These are phyloP conservation scores for Xiphophorus couchianus DNA, from an alignment of 2,113 vertebrate genomes.

Conservation along the genomic window DNA sequence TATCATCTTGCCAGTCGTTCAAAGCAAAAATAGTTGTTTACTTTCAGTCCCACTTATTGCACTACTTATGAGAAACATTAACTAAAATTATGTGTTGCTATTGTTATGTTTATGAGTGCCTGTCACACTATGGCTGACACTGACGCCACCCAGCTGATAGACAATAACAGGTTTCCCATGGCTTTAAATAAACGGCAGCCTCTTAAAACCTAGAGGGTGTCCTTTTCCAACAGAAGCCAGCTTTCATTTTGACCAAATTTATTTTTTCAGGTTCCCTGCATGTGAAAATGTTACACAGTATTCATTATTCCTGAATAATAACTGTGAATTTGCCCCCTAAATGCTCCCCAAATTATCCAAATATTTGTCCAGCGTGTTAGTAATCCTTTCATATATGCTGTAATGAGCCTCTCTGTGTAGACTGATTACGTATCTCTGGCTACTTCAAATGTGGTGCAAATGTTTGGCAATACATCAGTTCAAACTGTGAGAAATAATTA, in stretches of 20 bases:
- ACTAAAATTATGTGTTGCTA: neutral
- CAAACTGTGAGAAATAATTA: slow-evolving; percentile 43
- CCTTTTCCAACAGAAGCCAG: neutral
- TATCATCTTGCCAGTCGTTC: neutral
- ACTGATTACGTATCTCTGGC: neutral
- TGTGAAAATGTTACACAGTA: neutral
- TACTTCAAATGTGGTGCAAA: neutral
- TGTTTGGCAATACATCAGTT: neutral
- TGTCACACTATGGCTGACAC: neutral
- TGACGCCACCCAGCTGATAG: neutral
- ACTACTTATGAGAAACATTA: neutral
- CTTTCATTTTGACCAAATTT: neutral
- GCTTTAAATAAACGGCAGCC: neutral
- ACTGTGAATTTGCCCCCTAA: neutral
- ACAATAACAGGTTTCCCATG: too few species aligned
- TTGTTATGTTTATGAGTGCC: neutral
- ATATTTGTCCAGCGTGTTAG: neutral
- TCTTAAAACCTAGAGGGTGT: neutral
- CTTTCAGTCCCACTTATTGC: neutral
- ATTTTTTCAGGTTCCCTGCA: neutral
- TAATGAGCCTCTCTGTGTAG: neutral
- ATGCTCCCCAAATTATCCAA: neutral
- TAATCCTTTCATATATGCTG: neutral
- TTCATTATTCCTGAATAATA: neutral
- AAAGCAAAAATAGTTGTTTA: neutral